Evolutionary conservation across 1,140 invertebrate species (phyloP), one percentile per base, ranked within the genome.

Genomic region (Mya arenaria): DNA sequence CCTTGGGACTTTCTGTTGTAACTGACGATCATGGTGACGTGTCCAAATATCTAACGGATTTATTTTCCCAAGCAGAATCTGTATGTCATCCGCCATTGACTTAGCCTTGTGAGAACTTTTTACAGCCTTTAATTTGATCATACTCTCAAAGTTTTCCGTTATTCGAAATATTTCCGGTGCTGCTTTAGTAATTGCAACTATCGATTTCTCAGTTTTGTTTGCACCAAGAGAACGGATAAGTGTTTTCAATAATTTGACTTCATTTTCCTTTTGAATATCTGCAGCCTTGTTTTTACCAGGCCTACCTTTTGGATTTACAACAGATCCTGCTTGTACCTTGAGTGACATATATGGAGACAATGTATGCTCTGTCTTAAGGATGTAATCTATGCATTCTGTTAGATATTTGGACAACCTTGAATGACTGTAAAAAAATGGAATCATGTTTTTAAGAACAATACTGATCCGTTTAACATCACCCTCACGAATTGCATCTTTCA

Each of bases 201-300:
- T 79, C 13, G 79, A 52, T 6, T 77, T 62, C 72, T 84, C 83
- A n/a, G 79, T 82, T 73, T 84, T 82, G 23, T 82, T 82, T 25
- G 77, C 44, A 34, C 79, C 79, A n/a, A 82, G 56, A 41, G 68
- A 60, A 41, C 65, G 63, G 25, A 84, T 84, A 2, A 82, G 34
- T 0, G 58, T 39, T 77, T 84, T 84, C 1, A 84, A 17, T n/a
- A 58, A 37, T n/a, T 65, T 71, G 0, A 84, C 83, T 37, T 84
- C 39, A 60, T 84, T 82, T 72, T 84, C 83, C 34, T 84, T 84
- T 34, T 77, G 78, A 63, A 84, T 68, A 36, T 84, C 83, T 72
- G 79, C 73, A 34, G 83, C 69, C 36, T 66, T 82, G 58, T 82
- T 84, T 63, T 82, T 77, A 39, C 56, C 79, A 44, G 15, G 3